Evolutionary conservation across 2,113 vertebrate genomes (phyloP).

Genomic region (Callopanchax toddi): DNA sequence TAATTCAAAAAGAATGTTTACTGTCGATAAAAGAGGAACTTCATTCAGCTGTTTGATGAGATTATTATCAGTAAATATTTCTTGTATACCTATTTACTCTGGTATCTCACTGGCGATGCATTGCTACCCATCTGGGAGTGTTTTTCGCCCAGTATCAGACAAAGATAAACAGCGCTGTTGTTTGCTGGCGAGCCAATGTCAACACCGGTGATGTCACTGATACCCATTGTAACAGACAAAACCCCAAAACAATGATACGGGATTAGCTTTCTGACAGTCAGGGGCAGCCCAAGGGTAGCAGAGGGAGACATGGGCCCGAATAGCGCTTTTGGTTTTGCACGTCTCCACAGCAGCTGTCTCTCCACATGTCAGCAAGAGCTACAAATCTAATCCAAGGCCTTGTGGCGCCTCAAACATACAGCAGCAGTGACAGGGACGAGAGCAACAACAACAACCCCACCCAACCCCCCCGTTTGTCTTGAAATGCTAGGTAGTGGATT

Average conservation of each 20-base stretch:
- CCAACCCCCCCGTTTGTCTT: background rate
- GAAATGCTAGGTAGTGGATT: conserved; percentile 65
- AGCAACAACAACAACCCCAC: conserved; percentile 31
- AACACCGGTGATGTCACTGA: conserved; percentile 72
- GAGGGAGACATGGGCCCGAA: conserved; percentile 34
- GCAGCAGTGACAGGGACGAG: conserved; percentile 50
- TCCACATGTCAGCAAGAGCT: conserved; percentile 64
- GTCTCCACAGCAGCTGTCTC: conserved; percentile 60
- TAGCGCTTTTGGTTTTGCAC: conserved; percentile 26
- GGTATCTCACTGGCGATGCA: conserved; percentile 52
- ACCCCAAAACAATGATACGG: conserved; percentile 61
- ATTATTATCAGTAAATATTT: conserved; percentile 75
- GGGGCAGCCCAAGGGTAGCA: conserved; percentile 53
- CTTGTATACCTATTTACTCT: conserved; percentile 66
- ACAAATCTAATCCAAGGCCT: conserved; percentile 70
- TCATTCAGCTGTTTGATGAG: conserved; percentile 67
- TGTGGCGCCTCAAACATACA: conserved; percentile 50
- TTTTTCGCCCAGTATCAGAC: conserved; percentile 61
- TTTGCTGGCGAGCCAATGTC: conserved; percentile 63
- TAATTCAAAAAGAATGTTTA: conserved; percentile 32
- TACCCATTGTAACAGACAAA: conserved; percentile 69
- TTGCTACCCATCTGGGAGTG: conserved; percentile 64
- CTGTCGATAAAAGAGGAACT: conserved; percentile 28
- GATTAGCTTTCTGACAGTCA: conserved; percentile 55
- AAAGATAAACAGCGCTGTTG: conserved; percentile 70